Conservation (phyloP, 2,797 vertebrate species). For the Enteromius fasciolatus region DNA sequence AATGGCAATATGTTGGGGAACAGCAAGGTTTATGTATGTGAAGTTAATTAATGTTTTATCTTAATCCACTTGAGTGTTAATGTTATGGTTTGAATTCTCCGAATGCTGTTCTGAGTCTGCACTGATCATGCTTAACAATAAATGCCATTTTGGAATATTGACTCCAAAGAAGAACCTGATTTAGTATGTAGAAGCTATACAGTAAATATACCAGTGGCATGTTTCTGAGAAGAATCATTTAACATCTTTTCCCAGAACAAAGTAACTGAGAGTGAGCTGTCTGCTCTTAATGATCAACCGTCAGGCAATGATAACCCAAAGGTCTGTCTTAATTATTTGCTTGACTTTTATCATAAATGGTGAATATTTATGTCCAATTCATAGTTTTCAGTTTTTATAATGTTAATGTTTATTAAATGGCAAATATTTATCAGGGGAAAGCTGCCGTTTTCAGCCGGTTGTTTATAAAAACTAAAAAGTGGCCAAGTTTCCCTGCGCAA, state of each 20-base stretch:
- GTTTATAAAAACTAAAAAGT: constrained; percentile 2
- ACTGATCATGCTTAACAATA: background rate
- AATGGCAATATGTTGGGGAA: constrained; percentile 57
- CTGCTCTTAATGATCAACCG: background rate
- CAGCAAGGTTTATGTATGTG: background rate
- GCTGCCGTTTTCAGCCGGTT: background rate
- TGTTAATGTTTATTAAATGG: constrained; percentile 3
- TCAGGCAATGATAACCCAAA: background rate
- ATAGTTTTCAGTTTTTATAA: background rate
- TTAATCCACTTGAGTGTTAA: background rate
- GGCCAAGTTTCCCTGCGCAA: background rate
- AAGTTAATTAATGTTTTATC: background rate
- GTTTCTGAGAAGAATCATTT: background rate
- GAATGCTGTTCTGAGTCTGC: background rate
- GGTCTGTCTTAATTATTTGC: background rate
- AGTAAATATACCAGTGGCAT: constrained; percentile 1
- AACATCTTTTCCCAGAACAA: constrained; percentile 16
- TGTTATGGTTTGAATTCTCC: background rate
- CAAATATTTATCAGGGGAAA: background rate
- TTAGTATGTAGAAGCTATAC: background rate
- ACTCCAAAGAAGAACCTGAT: background rate
- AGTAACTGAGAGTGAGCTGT: background rate
- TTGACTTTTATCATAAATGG: background rate
- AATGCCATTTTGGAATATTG: background rate
- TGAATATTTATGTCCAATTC: background rate